These are phyloP conservation scores for Drosophila anomelani DNA, from an alignment of 2,888 invertebrate species.

Conservation along the genomic window DNA sequence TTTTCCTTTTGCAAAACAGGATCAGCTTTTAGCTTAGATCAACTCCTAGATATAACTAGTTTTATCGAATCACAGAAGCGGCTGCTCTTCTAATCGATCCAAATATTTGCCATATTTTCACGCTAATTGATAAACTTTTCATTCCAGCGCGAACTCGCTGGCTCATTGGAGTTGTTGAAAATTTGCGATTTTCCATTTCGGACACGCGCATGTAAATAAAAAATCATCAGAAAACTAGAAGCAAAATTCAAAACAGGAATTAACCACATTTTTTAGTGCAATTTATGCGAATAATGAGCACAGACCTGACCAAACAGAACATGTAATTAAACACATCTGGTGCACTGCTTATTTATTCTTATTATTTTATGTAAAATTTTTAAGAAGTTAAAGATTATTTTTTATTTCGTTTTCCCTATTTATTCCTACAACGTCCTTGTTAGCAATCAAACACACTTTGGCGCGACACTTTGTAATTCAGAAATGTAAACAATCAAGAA, in stretches of 20 bases:
- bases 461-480: not conserved
- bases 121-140: slow-evolving; percentile 41
- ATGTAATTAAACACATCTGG: not conserved
- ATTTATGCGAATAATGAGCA: not conserved
- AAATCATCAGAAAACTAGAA: slow-evolving; percentile 8
- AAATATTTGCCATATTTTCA: slow-evolving; percentile 40
- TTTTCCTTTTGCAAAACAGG: not conserved
- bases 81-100: slow-evolving; percentile 24
- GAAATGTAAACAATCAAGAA: slow-evolving; percentile 4
- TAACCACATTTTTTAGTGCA: not conserved
- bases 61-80: slow-evolving; percentile 3
- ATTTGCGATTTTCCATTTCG: slow-evolving; percentile 31
- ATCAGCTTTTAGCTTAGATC: slow-evolving; percentile 10
- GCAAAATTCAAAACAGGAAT: slow-evolving; percentile 3
- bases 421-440: not conserved
- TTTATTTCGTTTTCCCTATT: not conserved
- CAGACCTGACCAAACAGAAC: slow-evolving; percentile 16
- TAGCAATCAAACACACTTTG: not conserved
- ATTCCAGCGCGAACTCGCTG: slow-evolving; percentile 8
- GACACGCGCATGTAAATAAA: slow-evolving; percentile 14
- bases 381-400: not conserved
- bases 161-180: slow-evolving; percentile 14
- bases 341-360: not conserved
- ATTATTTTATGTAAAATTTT: not conserved
- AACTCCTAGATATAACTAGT: slow-evolving; percentile 6